Conservation (phyloP, 2,797 vertebrate species). For the Poecilia picta region DNA sequence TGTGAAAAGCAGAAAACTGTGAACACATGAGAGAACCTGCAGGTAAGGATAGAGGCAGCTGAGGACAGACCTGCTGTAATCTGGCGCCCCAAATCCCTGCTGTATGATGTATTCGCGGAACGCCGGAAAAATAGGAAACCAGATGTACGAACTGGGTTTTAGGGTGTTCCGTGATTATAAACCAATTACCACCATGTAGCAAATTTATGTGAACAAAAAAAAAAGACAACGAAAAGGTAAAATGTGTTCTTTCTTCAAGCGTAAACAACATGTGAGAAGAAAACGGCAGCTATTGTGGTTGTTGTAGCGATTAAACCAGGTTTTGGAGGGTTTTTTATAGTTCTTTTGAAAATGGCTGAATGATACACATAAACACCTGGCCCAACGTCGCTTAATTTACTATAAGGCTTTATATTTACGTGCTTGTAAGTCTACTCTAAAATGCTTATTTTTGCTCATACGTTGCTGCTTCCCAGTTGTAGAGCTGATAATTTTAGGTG, state of each 20-base stretch:
- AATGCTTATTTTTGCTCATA: not conserved
- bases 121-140: constrained; percentile 11
- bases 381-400: not conserved
- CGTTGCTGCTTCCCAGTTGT: not conserved
- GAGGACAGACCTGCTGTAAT: constrained; percentile 33
- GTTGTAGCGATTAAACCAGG: not conserved
- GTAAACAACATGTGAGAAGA: not conserved
- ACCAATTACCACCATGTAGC: not conserved
- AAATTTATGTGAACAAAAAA: not conserved
- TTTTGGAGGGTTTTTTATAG: not conserved
- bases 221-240: not conserved
- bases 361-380: not conserved
- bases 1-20: not conserved
- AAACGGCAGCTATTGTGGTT: not conserved
- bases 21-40: not conserved
- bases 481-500: not conserved
- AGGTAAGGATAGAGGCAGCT: not conserved
- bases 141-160: not conserved
- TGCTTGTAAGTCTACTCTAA: accelerated
- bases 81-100: constrained; percentile 52
- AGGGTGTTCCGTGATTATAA: not conserved
- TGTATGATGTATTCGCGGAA: constrained; percentile 28
- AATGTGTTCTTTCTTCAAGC: not conserved
- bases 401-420: not conserved
- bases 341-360: not conserved